phyloP scores from a whole-genome alignment of 2,797 vertebrate species.

The Macropus fuliginosus region DNA sequence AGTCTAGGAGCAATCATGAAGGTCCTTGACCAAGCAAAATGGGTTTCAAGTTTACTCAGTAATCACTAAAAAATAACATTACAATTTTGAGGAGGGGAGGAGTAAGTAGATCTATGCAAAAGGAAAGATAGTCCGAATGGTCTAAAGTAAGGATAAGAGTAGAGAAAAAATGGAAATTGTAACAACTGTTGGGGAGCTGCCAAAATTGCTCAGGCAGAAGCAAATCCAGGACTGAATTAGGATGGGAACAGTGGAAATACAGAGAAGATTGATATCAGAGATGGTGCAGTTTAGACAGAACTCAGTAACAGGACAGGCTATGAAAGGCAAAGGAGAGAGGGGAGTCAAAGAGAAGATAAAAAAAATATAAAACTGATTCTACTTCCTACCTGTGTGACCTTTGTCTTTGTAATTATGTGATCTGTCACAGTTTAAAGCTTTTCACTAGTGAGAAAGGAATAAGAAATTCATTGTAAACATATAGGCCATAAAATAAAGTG shows the following conservation, averaged over 20 bases:
- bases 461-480: not conserved
- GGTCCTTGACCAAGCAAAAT: not conserved
- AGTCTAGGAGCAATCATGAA: not conserved
- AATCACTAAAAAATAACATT: not conserved
- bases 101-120: not conserved
- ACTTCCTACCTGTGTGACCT: not conserved
- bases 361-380: not conserved
- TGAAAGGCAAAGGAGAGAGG: not conserved
- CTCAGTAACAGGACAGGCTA: rapidly evolving
- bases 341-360: not conserved
- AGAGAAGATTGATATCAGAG: not conserved
- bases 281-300: not conserved
- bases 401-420: not conserved
- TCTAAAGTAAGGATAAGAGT: not conserved
- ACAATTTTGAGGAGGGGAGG: not conserved
- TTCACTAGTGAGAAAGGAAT: not conserved
- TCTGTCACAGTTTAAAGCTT: not conserved
- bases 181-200: not conserved
- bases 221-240: not conserved
- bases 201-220: not conserved
- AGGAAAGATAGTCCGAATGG: not conserved
- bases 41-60: not conserved
- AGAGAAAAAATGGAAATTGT: not conserved
- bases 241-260: not conserved
- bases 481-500: not conserved